Base-by-base conservation (phyloP, 1,140 invertebrate species). In the Nasonia longicornis region DNA sequence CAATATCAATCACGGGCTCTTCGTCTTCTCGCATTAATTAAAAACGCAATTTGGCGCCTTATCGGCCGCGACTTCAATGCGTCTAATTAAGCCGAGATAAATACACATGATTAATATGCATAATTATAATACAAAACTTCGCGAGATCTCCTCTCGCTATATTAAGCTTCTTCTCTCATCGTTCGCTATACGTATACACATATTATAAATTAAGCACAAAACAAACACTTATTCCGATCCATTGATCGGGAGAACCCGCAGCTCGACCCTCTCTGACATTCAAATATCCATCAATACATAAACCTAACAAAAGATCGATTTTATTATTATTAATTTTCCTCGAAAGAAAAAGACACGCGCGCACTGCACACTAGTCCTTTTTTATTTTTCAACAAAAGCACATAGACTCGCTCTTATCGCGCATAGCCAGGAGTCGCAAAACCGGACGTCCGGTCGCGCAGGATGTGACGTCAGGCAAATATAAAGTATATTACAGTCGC, bases 371-470 rank as follows among this genome's bases (percentile, higher is more conserved):
- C 31, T 6, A 16, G 1, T 70, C 66, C 75, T 79, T 82, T 78
- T 76, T 64, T 74, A 85, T 71, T 73, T 84, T 84, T 82, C 78
- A 85, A 87, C 77, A 84, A 88, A 87, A 83, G 84, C 85, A 73
- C 71, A 76, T 29, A 86, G 87, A 89, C 88, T 89, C 87, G 31
- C 4, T 85, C 80, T 90, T 90, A 90, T 90, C 89, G 83, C 82
- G 48, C 22, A 80, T 80, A 71, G 84, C 84, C 85, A 86, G 86
- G 85, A 89, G 87, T 89, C 88, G 82, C 79, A 80, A 87, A 85
- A 87, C 88, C 89, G 89, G 89, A 90, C 86, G 87, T 90, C 89
- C 89, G 88, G 87, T 87, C 82, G 69, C 81, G 83, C 89, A 90
- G 89, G 89, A 90, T 89, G 83, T 90, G 89, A 90, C 89, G 89